Base-by-base conservation (phyloP, 2,797 vertebrate species). In the Myotis planiceps region DNA sequence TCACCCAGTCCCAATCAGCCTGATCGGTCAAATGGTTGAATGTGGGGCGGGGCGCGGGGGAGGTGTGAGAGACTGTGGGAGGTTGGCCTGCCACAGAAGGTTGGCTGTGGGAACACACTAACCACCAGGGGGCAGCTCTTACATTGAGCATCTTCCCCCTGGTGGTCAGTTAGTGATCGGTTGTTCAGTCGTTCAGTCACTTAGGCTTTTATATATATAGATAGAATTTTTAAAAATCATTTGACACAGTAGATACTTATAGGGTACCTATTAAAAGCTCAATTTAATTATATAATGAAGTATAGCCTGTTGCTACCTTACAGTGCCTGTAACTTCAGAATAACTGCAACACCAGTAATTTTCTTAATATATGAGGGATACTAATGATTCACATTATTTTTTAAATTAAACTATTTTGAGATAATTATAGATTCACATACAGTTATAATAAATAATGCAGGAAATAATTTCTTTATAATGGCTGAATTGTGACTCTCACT, bases 371-470 rank as follows among this genome's bases (percentile, higher is more conserved):
- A 63, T 21, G 47, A 84, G 2, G 9, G 5, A 83, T 25, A 68
- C 47, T 68, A 39, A 42, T 60, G 23, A 37, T n/a, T 84, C 29
- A 53, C 14, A 84, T 49, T 74, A 32, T 25, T 68, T 60, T 69
- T 21, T 55, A 53, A 32, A 53, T 65, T 39, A 51, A 92, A 60
- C 19, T 45, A 27, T 69, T 89, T 83, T 78, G 34, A 94, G 34
- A n/a, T 84, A 47, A 89, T 69, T 55, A 49, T 25, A 83, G 60
- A 63, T 63, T 63, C 60, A 63, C 60, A 63, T 15, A 16, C 5
- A 63, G 2, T 63, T 63, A 63, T 63, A 63, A 39, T 29, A 89
- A 23, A 9, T 51, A 69, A 53, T 16, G 49, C 5, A 60, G 8
- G 4, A 71, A 74, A 53, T 72, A 65, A 45, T 72, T 65, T 68